Base-by-base conservation (phyloP, 2,797 vertebrate species). In the Phoebastria nigripes region DNA sequence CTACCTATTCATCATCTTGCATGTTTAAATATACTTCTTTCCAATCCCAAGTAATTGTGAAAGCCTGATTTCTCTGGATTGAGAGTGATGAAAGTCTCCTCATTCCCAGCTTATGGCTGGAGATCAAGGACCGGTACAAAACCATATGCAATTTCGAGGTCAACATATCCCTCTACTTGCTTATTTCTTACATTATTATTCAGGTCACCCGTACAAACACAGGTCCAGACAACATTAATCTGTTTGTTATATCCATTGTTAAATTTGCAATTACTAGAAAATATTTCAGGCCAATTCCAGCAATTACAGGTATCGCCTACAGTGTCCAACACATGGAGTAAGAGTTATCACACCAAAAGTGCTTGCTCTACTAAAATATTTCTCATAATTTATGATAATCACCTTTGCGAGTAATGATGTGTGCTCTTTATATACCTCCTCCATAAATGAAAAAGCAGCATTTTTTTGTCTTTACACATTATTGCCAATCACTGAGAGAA, bases 121-220 rank as follows among this genome's bases (percentile, higher is more conserved):
- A 78, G 65, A 66, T 51, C 5, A 35, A 71, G n/a, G 39, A 67
- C 33, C 35, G 44, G 65, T 61, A 65, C 9, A 87, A 89, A 94
- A 8, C 20, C 49, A 37, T 3, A 18, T 0, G 33, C 41, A 74
- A 51, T 17, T 56, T 35, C 0, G 0, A 82, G 24, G 19, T 31
- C 8, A 82, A 9, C 1, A 3, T 9, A 73, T 1, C 35, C 61
- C 61, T 55, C 56, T 28, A 44, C 14, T 54, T 42, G 26, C 31
- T 89, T n/a, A 31, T 54, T 92, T 61, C 46, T 65, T 24, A 41
- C 8, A 12, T 47, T 52, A 44, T 28, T 67, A 52, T 35, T 61
- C 49, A 39, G 14, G 6, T 54, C 33, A 31, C 61, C 39, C 20
- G 25, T 7, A 46, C 4, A 37, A 61, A 72, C 22, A 29, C 28